A percentile compares a stretch with the other conserved stretches of the same genome.
Conservation (phyloP, 64 coral and sea anemone species). For the Porites australiensis region DNA sequence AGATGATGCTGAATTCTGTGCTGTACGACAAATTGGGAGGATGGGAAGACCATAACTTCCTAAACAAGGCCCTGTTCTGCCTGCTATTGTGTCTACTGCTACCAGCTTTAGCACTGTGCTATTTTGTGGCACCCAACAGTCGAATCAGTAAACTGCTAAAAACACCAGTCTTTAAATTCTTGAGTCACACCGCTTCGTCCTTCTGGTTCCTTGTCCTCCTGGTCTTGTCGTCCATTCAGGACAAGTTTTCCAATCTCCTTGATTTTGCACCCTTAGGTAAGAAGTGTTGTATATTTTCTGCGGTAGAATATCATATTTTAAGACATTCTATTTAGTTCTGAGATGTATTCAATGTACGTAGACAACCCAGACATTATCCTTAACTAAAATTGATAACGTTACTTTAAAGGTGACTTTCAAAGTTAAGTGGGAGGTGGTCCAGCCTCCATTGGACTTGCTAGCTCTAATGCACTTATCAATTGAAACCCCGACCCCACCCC, state of each 20-base stretch:
- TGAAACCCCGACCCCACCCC: too few species aligned
- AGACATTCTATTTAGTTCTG: too few species aligned
- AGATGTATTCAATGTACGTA: too few species aligned
- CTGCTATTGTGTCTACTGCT: neutral
- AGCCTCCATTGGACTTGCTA: too few species aligned
- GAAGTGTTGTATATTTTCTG: too few species aligned
- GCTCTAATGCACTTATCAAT: too few species aligned
- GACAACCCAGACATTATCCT: too few species aligned
- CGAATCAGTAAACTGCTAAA: slow-evolving; percentile 1
- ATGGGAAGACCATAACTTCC: slow-evolving; percentile 4
- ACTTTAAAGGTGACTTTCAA: too few species aligned
- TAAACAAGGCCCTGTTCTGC: neutral
- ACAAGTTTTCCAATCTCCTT: neutral
- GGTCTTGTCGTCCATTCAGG: slow-evolving; percentile 24
- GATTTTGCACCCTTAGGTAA: too few species aligned
- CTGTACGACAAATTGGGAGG: slow-evolving; percentile 33
- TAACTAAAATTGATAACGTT: too few species aligned
- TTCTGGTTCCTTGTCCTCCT: slow-evolving; percentile 44
- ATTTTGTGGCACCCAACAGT: slow-evolving; percentile 36
- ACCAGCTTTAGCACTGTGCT: slow-evolving; percentile 18
- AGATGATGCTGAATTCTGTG: slow-evolving; percentile 59
- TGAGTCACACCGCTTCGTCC: slow-evolving; percentile 7
- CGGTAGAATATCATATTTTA: too few species aligned
- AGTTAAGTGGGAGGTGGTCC: too few species aligned
- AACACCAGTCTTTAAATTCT: slow-evolving; percentile 44